Base-by-base conservation (phyloP, 1,140 invertebrate genomes). In the Microplitis demolitor region DNA sequence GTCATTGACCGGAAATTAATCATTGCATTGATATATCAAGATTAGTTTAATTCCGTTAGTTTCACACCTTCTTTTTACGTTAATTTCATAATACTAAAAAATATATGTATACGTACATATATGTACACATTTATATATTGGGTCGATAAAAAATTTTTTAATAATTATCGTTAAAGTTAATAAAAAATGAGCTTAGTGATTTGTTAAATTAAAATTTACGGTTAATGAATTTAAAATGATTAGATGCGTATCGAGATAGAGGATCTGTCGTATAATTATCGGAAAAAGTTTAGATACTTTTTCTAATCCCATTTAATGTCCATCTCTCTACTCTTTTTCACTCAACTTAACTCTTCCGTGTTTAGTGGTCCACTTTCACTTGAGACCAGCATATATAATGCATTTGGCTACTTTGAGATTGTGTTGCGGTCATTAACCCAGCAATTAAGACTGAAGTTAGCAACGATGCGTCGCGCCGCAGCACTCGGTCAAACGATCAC, bases 391-490 rank as follows among this genome's bases (percentile, higher is more conserved):
- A 11, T 45, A 8, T 3, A 39, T 39, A 16, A 53, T 54, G 50
- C 31, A 54, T 67, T 67, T 67, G 31, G 66, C 50, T 67, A 67
- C 66, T 53, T 6, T 62, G 34, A 62, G 13, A 39, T 31, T 37
- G 31, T 68, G 61, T 62, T 56, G 67, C 78, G 80, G 82, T 80
- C 83, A 71, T 83, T 83, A 82, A 82, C 82, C 82, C 34, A 63
- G 71, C 75, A 81, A 82, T 84, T 82, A 84, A 81, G 71, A 78
- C 78, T 70, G 76, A 78, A 77, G 68, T 79, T 76, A 78, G 78
- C 51, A 34, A 9, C 39, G 34, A 13, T 62, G 45, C 45, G 51
- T 51, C 66, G 45, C 50, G 33, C 53, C 37, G 35, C 13, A 34
- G 34, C 66, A 67, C 16, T 51, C 63, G 66, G 50, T 53, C 50